Percentiles rank a stretch among this genome's conserved stretches.
phyloP scores from a whole-genome alignment of 2,113 vertebrate species.

The Tachysurus vachellii region DNA sequence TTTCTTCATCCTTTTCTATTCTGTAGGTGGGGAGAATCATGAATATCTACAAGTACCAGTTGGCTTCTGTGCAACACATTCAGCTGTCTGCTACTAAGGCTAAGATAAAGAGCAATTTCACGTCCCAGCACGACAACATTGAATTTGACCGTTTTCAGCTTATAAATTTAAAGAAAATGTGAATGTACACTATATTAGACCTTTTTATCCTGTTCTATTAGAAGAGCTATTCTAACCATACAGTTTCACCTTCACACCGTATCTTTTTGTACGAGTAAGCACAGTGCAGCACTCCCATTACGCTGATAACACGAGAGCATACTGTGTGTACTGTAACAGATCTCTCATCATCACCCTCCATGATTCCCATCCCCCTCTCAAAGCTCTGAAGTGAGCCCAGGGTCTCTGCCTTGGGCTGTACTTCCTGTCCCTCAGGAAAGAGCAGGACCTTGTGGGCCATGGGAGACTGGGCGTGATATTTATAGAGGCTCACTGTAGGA shows the following conservation, averaged over 20 bases:
- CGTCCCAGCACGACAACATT: no score
- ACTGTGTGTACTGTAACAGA: constrained; percentile 40
- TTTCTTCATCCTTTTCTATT: no score
- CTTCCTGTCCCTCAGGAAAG: constrained; percentile 73
- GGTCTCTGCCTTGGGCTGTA: constrained; percentile 57
- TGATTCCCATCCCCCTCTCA: constrained; percentile 47
- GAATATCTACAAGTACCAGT: no score
- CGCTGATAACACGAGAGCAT: constrained; percentile 2
- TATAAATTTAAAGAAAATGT: not conserved
- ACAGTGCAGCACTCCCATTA: constrained; percentile 2
- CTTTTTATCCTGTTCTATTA: not conserved
- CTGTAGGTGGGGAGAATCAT: no score
- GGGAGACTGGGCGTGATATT: constrained; percentile 42
- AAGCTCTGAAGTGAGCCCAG: constrained; percentile 63
- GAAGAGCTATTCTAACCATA: not conserved
- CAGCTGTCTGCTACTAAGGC: no score
- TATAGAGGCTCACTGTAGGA: constrained; percentile 46
- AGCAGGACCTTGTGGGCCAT: constrained; percentile 47
- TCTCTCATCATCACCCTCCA: constrained; percentile 4
- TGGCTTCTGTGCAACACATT: no score
- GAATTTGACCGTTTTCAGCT: no score
- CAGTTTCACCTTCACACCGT: not conserved
- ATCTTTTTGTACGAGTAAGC: not conserved
- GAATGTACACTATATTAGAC: not conserved
- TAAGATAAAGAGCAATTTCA: no score